These are phyloP conservation scores for Sapajus apella DNA, from an alignment of 2,113 vertebrate species.

Conservation along the genomic window DNA sequence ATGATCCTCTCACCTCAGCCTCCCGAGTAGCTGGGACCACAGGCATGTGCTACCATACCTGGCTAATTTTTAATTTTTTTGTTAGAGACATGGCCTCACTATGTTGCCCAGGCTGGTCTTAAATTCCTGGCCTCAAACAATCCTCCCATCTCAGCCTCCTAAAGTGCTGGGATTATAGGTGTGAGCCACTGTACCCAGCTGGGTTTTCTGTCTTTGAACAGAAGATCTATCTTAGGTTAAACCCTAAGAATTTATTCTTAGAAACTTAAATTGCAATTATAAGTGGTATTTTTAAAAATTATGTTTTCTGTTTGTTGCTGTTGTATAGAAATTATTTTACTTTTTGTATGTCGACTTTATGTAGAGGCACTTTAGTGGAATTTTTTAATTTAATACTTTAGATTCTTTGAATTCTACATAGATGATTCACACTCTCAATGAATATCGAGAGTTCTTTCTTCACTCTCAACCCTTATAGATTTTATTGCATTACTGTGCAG, in stretches of 20 bases:
- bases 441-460: background rate
- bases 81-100: too few species aligned
- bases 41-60: too few species aligned
- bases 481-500: rapidly evolving
- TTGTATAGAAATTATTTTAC: background rate
- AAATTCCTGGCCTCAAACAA: too few species aligned
- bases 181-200: too few species aligned
- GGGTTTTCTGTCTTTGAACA: background rate
- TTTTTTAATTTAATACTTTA: background rate
- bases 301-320: background rate
- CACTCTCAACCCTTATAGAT: background rate
- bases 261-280: background rate
- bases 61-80: too few species aligned
- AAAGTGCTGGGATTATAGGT: too few species aligned
- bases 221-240: background rate
- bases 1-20: too few species aligned
- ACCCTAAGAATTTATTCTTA: background rate
- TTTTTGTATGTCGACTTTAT: background rate
- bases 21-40: too few species aligned
- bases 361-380: background rate
- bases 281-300: conserved; percentile 4
- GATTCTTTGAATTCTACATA: background rate
- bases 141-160: too few species aligned
- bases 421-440: background rate
- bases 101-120: too few species aligned